Evolutionary conservation across 2,888 invertebrate species (phyloP), one percentile per base, ranked within the genome.

Genomic region (Pardosa pseudoannulata): DNA sequence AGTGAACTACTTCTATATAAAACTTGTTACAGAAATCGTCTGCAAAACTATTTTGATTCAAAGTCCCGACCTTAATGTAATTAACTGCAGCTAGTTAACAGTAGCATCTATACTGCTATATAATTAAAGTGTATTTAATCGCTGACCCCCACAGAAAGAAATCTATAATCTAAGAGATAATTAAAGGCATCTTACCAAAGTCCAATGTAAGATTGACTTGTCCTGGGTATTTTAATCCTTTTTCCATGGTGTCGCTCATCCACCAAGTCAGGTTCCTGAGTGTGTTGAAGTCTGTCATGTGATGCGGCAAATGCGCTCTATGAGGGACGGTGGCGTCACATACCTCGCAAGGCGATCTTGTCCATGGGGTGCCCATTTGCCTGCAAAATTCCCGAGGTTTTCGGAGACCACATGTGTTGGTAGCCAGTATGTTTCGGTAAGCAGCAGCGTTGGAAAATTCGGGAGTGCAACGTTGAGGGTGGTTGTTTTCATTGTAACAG

Each of bases 211-310:
- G 93, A 92, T 98, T 98, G 89, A 99, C 98, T 92, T 95, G 95
- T 90, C 95, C 95, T 0, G 98, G 97, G 91, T 95, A 96, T 91
- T 97, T 96, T 78, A 98, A 95, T 29, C 95, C 96, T 90, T 99
- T 97, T 90, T 94, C 94, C 97, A 99, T 98, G 1, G 99, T 99
- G 91, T 98, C 98, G 0, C 98, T 98, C 91, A 98, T 98, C 98
- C 98, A 98, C 97, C 97, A 98, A 0, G 98, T 97, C 89, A 95
- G 95, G 91, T 96, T 96, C 89, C 96, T 95, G 88, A 95, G 95
- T 91, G 96, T 96, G 91, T 98, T 96, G 90, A 96, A 93, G 92
- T 99, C 99, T 1, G 98, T 98, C 90, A 99, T 93, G 92, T 94
- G 96, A 75, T 93, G 92, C 16, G 96, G 93, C 65, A 95, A 93